Evolutionary conservation across 2,797 vertebrate species (phyloP).

Genomic region (Leuciscus waleckii): DNA sequence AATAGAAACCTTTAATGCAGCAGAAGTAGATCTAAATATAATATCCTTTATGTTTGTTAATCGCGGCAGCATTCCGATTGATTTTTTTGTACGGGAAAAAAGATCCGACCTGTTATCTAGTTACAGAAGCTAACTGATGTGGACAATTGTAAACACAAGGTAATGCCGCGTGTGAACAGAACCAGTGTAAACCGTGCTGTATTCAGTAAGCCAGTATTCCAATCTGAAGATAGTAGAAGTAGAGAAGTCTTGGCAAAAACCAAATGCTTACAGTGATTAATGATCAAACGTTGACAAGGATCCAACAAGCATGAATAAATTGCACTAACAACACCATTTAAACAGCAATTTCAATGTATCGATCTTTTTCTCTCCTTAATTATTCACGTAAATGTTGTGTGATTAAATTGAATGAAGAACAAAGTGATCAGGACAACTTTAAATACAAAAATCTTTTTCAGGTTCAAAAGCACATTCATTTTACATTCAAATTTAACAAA

Average conservation of each 20-base stretch:
- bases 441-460: not conserved
- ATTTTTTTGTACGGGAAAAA: not conserved
- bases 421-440: not conserved
- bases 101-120: not conserved
- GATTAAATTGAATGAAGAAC: slow-evolving; percentile 19
- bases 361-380: slow-evolving; percentile 10
- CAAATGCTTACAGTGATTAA: slow-evolving; percentile 28
- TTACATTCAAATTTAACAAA: not conserved
- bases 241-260: slow-evolving; percentile 32
- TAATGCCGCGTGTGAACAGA: not conserved
- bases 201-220: not conserved
- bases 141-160: not conserved
- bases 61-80: not conserved
- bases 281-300: slow-evolving; percentile 23
- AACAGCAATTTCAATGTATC: slow-evolving; percentile 24
- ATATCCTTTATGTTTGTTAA: not conserved
- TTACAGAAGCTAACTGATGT: not conserved
- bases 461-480: not conserved
- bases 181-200: not conserved
- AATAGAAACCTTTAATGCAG: not conserved
- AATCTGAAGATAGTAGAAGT: slow-evolving; percentile 7
- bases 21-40: not conserved
- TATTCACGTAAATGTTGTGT: slow-evolving; percentile 25
- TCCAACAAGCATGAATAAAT: slow-evolving; percentile 22
- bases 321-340: not conserved